Percentiles rank a stretch among this genome's conserved stretches.
phyloP scores from a whole-genome alignment of 2,113 vertebrate genomes.

The Pristiophorus japonicus region DNA sequence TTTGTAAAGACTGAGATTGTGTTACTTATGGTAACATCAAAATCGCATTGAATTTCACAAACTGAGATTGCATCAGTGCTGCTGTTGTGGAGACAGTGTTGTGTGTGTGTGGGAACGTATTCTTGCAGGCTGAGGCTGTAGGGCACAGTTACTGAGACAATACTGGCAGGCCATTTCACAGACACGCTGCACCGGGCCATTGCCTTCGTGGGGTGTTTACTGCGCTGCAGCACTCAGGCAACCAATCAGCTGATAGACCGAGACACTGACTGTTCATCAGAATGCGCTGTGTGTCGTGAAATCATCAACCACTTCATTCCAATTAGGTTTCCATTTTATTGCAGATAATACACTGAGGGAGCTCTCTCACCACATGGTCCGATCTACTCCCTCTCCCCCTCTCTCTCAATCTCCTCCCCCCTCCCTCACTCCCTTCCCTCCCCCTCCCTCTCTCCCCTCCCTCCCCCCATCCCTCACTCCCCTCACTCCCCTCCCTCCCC shows the following conservation, averaged over 20 bases:
- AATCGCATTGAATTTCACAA: background rate
- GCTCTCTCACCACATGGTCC: background rate
- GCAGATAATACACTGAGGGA: background rate
- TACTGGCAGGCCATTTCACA: no score
- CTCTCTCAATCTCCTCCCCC: no score
- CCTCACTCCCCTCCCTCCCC: no score
- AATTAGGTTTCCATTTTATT: background rate
- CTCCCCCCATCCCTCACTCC: no score
- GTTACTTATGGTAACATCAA: background rate
- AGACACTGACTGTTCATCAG: background rate
- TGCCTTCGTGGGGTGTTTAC: background rate
- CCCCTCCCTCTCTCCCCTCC: no score
- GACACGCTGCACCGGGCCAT: background rate
- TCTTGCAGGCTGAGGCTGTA: background rate
- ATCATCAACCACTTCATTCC: background rate
- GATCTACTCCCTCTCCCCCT: no score
- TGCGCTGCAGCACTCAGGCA: background rate
- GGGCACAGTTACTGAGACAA: background rate
- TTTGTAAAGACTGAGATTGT: background rate
- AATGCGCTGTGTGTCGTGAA: background rate
- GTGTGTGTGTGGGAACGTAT: background rate
- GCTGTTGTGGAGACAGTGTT: background rate
- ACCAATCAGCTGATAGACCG: background rate
- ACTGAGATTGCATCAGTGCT: background rate
- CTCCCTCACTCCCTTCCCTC: no score